Conservation (phyloP, 2,888 invertebrate genomes). For the Atherix ibis region DNA sequence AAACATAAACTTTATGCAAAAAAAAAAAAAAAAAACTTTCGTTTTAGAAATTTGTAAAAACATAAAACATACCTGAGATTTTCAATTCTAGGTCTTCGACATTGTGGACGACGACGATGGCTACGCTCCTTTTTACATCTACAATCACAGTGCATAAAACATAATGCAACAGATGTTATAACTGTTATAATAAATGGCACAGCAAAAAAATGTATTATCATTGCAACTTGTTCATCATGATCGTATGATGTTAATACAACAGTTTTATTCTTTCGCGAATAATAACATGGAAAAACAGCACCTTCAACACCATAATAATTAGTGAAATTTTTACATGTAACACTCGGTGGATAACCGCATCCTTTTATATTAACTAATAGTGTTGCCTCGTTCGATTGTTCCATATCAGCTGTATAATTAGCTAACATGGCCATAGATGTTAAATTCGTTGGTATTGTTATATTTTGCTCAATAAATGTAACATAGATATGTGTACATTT, state of each 20-base stretch:
- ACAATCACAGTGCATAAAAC: conserved; percentile 78
- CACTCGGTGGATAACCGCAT: conserved; percentile 77
- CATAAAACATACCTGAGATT: conserved; percentile 43
- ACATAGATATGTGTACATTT: conserved; percentile 51
- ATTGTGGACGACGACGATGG: conserved; percentile 39
- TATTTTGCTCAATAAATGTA: conserved; percentile 33
- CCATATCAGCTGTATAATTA: conserved; percentile 30
- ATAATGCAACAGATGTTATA: conserved; percentile 69
- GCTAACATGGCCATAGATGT: conserved; percentile 20
- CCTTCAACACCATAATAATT: conserved; percentile 57
- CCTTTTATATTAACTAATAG: conserved; percentile 78
- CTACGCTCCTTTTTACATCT: conserved; percentile 48
- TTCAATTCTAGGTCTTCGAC: conserved; percentile 43
- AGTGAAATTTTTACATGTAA: conserved; percentile 65
- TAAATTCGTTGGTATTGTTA: conserved; percentile 31
- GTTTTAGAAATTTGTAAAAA: too few relatives aligned
- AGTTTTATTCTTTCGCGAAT: conserved; percentile 67
- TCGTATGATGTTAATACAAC: conserved; percentile 74
- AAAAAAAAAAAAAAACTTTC: too few relatives aligned
- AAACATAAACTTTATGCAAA: too few relatives aligned
- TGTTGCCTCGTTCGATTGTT: conserved; percentile 36
- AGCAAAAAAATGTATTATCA: conserved; percentile 69
- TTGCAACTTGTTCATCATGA: conserved; percentile 63
- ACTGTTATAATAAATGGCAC: conserved; percentile 71
- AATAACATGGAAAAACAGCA: conserved; percentile 72